phyloP scores from a whole-genome alignment of 2,113 vertebrate genomes.

The Gallinago jamesoni region DNA sequence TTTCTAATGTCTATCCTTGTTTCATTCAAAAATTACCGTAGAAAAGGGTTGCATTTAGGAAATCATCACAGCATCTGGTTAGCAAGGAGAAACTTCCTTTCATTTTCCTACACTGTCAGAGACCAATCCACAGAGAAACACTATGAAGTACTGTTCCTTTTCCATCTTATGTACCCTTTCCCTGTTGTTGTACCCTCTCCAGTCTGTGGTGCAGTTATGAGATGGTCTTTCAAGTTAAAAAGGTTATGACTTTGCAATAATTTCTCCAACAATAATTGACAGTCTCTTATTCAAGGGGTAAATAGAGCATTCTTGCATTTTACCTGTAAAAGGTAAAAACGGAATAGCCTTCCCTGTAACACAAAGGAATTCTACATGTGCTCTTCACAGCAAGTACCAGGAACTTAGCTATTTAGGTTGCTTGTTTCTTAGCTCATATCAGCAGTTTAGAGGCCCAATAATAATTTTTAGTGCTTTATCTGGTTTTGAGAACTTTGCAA shows the following conservation, averaged over 20 bases:
- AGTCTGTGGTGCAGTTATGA: neutral
- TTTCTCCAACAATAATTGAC: no score
- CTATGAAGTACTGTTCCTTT: neutral
- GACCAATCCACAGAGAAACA: neutral
- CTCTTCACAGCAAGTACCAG: neutral
- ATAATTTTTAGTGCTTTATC: neutral
- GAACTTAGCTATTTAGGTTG: neutral
- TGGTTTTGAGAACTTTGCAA: neutral
- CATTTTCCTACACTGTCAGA: neutral
- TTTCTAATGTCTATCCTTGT: neutral
- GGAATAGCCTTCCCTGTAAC: neutral
- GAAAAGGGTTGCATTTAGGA: neutral
- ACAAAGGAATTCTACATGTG: neutral
- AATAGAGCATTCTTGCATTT: neutral
- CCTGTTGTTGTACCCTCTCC: neutral
- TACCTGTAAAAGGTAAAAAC: no score
- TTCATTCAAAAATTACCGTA: neutral
- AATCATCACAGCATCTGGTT: neutral
- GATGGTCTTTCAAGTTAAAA: neutral
- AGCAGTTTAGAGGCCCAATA: neutral
- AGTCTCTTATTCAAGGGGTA: neutral
- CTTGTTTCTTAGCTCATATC: neutral
- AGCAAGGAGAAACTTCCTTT: neutral
- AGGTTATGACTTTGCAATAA: neutral
- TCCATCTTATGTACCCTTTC: neutral